phyloP scores from a whole-genome alignment of 2,888 invertebrate species.

The Mesorhabditis sp. region DNA sequence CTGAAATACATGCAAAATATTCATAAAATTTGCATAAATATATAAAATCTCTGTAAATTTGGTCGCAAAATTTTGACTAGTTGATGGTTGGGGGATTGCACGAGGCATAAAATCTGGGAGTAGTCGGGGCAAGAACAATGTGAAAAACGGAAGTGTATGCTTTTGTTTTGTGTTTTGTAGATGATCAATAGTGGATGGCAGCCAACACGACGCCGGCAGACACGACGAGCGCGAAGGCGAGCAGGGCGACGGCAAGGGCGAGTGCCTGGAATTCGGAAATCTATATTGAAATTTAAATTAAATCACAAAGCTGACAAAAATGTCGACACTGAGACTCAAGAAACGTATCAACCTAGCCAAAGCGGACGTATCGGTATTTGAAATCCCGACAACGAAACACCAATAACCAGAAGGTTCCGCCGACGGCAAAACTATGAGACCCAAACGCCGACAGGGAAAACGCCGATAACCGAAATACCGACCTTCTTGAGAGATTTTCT shows the following conservation, averaged over 20 bases:
- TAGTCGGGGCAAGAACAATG: no score
- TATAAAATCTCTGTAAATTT: neutral
- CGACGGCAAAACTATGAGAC: no score
- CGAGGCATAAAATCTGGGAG: neutral
- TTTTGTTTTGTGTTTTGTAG: neutral
- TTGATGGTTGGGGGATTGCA: neutral
- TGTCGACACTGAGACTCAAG: no score
- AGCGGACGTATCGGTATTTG: no score
- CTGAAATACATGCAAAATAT: neutral
- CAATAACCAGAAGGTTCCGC: no score
- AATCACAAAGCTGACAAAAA: no score
- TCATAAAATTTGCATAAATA: neutral
- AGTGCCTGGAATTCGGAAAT: neutral
- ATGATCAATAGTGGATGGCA: neutral
- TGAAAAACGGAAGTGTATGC: no score
- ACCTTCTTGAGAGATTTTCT: no score
- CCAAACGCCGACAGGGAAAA: no score
- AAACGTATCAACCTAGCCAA: no score
- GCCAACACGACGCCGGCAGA: neutral
- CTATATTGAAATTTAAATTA: neutral
- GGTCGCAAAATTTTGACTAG: constrained; percentile 3
- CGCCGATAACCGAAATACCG: no score
- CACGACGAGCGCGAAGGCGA: neutral
- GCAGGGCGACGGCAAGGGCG: neutral
- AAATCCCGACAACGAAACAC: no score